Evolutionary conservation across 2,113 vertebrate genomes (phyloP).

Genomic region (Cryptotis parvus): DNA sequence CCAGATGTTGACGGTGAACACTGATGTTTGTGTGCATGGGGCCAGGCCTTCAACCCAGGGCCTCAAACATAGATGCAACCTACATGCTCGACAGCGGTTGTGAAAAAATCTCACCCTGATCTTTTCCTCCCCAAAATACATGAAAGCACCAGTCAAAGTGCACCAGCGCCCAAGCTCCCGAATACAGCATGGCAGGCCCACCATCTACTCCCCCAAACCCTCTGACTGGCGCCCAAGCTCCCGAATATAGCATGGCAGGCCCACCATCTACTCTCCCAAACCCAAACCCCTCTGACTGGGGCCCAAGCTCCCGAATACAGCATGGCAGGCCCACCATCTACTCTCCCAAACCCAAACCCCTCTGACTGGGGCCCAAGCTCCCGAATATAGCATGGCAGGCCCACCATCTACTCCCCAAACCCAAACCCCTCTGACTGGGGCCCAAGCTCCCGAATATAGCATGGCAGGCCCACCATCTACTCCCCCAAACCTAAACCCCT

Average conservation of each 20-base stretch:
- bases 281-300: neutral
- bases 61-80: neutral
- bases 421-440: neutral
- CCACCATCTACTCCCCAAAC: neutral
- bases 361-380: neutral
- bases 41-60: too few species aligned
- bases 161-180: too few species aligned
- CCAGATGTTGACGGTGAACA: neutral
- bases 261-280: neutral
- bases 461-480: neutral
- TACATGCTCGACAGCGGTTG: neutral
- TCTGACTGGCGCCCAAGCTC: neutral
- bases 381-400: neutral
- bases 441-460: neutral
- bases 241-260: neutral
- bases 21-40: too few species aligned
- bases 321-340: neutral
- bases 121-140: neutral
- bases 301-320: neutral
- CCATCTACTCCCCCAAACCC: too few species aligned
- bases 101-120: neutral
- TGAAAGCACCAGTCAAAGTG: too few species aligned
- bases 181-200: too few species aligned
- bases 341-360: neutral
- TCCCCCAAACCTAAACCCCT: neutral